phyloP scores from a whole-genome alignment of 2,797 vertebrate species.

The Pseudochaenichthys georgianus region DNA sequence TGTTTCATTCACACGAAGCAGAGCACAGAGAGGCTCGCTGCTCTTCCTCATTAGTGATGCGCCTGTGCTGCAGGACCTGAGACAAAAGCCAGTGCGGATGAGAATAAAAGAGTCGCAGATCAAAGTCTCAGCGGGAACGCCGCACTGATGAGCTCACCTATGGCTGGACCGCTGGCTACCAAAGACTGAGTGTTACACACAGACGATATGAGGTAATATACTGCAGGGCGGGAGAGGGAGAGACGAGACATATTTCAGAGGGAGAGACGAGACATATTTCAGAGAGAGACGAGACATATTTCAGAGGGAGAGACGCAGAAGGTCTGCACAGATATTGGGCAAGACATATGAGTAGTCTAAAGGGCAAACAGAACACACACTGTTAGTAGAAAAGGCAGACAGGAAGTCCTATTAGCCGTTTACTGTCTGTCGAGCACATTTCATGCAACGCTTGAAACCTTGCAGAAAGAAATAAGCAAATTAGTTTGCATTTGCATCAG shows the following conservation, averaged over 20 bases:
- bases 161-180: conserved; percentile 30
- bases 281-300: conserved; percentile 21
- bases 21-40: conserved; percentile 3
- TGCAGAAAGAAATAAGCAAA: neutral
- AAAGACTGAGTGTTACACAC: conserved; percentile 26
- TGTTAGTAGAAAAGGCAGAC: conserved; percentile 30
- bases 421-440: conserved; percentile 23
- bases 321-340: conserved; percentile 27
- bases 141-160: conserved; percentile 45
- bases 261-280: no score
- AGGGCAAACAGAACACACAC: conserved; percentile 39
- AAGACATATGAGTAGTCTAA: conserved; percentile 32
- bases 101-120: conserved; percentile 21
- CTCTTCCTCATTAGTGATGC: conserved; percentile 25
- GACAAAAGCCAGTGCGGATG: conserved; percentile 29
- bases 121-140: conserved; percentile 35
- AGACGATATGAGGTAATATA: conserved; percentile 38
- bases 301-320: conserved; percentile 34
- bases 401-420: conserved; percentile 38
- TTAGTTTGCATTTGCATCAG: conserved; percentile 11
- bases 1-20: conserved; percentile 35
- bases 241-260: no score
- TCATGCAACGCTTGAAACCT: conserved; percentile 12
- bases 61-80: conserved; percentile 1
- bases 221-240: conserved; percentile 23